phyloP scores from a whole-genome alignment of 2,888 invertebrate species.

The Endotricha flammealis region DNA sequence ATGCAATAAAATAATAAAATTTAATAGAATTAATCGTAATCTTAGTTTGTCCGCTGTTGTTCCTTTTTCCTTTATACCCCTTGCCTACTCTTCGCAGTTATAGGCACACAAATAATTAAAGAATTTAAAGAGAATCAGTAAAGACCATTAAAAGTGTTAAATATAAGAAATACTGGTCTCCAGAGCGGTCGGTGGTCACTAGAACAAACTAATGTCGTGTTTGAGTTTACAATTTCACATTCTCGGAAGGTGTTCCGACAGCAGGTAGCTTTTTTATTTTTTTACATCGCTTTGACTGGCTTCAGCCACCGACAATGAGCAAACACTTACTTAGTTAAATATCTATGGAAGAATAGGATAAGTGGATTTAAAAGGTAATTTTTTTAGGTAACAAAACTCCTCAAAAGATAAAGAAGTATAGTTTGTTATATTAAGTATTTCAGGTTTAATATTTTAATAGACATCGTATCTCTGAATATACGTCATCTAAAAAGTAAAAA shows the following conservation, averaged over 20 bases:
- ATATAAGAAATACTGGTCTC: slow-evolving; percentile 6
- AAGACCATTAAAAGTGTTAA: slow-evolving; percentile 41
- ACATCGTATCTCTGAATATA: too few relatives aligned
- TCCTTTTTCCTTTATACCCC: too few relatives aligned
- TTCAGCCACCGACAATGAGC: slow-evolving; percentile 27
- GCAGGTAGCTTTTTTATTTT: slow-evolving; percentile 61
- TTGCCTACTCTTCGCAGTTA: too few relatives aligned
- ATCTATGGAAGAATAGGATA: not conserved
- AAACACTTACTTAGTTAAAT: slow-evolving; percentile 2
- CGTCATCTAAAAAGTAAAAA: too few relatives aligned
- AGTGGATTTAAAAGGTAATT: not conserved
- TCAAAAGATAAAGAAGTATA: too few relatives aligned
- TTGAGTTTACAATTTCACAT: slow-evolving; percentile 66
- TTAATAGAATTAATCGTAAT: too few relatives aligned
- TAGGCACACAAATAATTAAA: not conserved
- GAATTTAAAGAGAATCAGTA: not conserved
- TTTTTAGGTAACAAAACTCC: too few relatives aligned
- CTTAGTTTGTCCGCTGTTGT: too few relatives aligned
- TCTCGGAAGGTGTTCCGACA: slow-evolving; percentile 54
- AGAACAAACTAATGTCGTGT: slow-evolving; percentile 52
- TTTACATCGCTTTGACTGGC: slow-evolving; percentile 26
- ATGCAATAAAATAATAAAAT: too few relatives aligned
- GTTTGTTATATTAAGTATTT: too few relatives aligned
- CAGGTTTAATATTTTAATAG: too few relatives aligned
- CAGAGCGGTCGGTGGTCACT: slow-evolving; percentile 30